Conservation (phyloP, 1,140 invertebrate species). For the Saccostrea cuccullata region DNA sequence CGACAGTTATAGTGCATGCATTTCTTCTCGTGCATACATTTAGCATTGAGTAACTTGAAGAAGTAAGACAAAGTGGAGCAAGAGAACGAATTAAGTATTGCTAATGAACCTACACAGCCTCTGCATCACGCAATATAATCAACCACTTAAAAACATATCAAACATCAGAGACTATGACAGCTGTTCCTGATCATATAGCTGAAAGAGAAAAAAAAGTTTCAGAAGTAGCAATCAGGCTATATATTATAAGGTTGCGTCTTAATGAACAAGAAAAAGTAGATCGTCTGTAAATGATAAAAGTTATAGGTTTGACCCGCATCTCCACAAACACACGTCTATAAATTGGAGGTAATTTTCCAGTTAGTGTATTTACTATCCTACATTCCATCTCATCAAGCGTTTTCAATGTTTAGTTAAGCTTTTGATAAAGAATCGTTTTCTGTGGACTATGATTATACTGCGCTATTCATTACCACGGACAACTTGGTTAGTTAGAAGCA, state of each 20-base stretch:
- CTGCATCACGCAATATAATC: conserved; percentile 10
- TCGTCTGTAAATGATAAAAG: conserved; percentile 23
- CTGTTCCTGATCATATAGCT: conserved; percentile 22
- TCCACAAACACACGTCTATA: conserved; percentile 1
- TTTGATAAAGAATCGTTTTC: conserved; percentile 14
- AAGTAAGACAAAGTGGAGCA: background rate
- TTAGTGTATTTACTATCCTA: background rate
- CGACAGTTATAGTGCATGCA: background rate
- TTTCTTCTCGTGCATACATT: background rate
- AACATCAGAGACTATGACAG: conserved; percentile 22
- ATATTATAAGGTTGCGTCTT: conserved; percentile 27
- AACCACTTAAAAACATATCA: conserved; percentile 36
- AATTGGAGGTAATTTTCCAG: conserved; percentile 26
- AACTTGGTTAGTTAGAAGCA: conserved; percentile 6
- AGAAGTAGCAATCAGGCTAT: conserved; percentile 19
- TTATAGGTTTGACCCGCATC: background rate
- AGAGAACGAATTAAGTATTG: conserved; percentile 22
- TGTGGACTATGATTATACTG: background rate
- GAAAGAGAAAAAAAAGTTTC: conserved; percentile 16
- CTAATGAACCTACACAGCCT: conserved; percentile 21
- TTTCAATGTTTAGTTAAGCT: conserved; percentile 36
- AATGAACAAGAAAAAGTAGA: conserved; percentile 17
- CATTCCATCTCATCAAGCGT: conserved; percentile 16
- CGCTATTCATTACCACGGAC: conserved; percentile 9
- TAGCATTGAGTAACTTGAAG: background rate